Conservation (phyloP, 1,140 invertebrate species). For the Rhyacophila brunnea region DNA sequence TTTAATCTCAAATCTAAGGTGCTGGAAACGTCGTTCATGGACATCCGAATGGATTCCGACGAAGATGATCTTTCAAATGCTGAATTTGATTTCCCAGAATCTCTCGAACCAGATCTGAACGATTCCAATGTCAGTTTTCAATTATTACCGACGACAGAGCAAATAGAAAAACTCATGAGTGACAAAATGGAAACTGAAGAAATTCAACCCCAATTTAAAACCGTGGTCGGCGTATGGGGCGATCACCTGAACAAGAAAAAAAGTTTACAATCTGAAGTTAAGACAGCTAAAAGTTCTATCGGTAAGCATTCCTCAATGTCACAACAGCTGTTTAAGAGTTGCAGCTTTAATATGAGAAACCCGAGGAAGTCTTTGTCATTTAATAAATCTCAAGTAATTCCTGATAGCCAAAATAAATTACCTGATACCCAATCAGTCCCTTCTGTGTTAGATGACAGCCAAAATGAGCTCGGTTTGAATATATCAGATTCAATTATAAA, state of each 20-base stretch:
- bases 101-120: constrained; percentile 6
- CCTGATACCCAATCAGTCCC: not conserved
- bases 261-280: constrained; percentile 23
- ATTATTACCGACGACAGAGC: constrained; percentile 12
- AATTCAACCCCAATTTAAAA: no score
- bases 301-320: constrained; percentile 53
- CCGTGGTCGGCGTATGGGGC: constrained; percentile 54
- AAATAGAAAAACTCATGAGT: constrained; percentile 17
- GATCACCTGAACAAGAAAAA: constrained; percentile 44
- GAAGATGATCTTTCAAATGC: constrained; percentile 1
- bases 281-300: constrained; percentile 20
- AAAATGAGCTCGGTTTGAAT: no score
- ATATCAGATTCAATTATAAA: no score
- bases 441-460: not conserved
- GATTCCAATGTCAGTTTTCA: constrained; percentile 2
- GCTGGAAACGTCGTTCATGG: constrained; percentile 65
- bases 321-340: constrained; percentile 68
- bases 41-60: constrained; percentile 39
- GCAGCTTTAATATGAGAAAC: constrained; percentile 70
- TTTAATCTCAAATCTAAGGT: constrained; percentile 73
- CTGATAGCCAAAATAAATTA: not conserved
- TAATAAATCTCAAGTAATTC: constrained; percentile 4
- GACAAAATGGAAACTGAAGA: not conserved
- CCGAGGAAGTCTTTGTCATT: constrained; percentile 66
- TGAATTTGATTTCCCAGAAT: constrained; percentile 8